Evolutionary conservation across 35 echinoderm and acorn worm genomes (phyloP).

Genomic region (Acanthaster planci): DNA sequence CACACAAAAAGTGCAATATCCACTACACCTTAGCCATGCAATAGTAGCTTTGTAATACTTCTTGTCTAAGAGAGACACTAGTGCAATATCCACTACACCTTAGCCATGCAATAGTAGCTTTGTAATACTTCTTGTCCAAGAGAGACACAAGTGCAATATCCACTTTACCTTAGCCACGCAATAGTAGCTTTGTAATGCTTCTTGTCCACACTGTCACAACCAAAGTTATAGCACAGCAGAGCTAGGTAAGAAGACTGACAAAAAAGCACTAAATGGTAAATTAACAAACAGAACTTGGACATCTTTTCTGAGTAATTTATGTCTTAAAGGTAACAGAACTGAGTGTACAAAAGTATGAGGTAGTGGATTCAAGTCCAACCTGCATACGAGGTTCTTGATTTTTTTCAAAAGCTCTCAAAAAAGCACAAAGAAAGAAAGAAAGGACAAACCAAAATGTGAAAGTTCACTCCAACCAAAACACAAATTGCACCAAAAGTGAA

Average conservation of each 20-base stretch:
- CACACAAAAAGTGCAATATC: too few relatives aligned
- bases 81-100: constrained; percentile 31
- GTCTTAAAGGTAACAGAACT: too few relatives aligned
- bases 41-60: constrained; percentile 39
- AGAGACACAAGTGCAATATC: background rate
- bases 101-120: constrained; percentile 42
- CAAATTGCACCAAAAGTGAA: too few relatives aligned
- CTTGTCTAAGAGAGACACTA: background rate
- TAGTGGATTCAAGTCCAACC: too few relatives aligned
- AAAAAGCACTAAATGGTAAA: background rate
- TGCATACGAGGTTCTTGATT: too few relatives aligned
- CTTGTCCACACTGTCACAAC: constrained; percentile 56
- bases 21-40: background rate
- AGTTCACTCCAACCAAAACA: too few relatives aligned
- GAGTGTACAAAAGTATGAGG: too few relatives aligned
- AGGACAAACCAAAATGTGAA: too few relatives aligned
- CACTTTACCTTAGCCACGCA: constrained; percentile 78
- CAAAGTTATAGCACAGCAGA: constrained; percentile 90
- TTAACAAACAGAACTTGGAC: too few relatives aligned
- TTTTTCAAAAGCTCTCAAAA: too few relatives aligned
- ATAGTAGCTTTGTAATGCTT: constrained; percentile 45
- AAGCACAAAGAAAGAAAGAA: too few relatives aligned
- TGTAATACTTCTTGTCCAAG: constrained; percentile 16
- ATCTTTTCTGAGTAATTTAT: too few relatives aligned
- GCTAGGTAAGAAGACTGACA: constrained; percentile 61